Evolutionary conservation across 2,888 invertebrate genomes (phyloP).

Genomic region (Diaphora mendica): DNA sequence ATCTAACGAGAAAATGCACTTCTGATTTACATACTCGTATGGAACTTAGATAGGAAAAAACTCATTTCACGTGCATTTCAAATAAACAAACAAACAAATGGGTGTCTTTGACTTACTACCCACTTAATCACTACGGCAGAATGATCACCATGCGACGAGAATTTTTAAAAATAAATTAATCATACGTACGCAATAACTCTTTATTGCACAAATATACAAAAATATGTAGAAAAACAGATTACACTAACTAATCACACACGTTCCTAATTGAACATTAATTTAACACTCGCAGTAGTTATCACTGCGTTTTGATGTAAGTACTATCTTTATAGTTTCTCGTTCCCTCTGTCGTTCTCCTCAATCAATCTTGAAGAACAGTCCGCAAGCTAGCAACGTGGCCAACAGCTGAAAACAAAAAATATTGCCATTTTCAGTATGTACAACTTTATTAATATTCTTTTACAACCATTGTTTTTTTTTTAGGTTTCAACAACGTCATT

Average conservation of each 20-base stretch:
- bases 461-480: neutral
- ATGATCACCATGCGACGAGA: neutral
- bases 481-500: neutral
- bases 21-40: too few species aligned
- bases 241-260: constrained; percentile 39
- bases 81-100: too few species aligned
- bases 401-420: constrained; percentile 89
- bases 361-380: constrained; percentile 94
- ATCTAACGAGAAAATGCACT: too few species aligned
- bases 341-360: constrained; percentile 63
- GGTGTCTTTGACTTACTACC: too few species aligned
- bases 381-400: constrained; percentile 94
- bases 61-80: too few species aligned
- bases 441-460: neutral
- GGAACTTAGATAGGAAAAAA: too few species aligned
- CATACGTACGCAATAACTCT: constrained; percentile 28
- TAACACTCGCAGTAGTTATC: constrained; percentile 21
- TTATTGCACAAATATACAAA: constrained; percentile 40
- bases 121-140: too few species aligned
- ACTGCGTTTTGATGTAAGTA: neutral
- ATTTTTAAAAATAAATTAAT: neutral
- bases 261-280: constrained; percentile 40
- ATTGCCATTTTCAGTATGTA: neutral
- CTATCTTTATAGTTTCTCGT: neutral
- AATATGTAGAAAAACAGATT: constrained; percentile 47